Base-by-base conservation (phyloP, 2,113 vertebrate genomes). In the Bubalus kerabau region DNA sequence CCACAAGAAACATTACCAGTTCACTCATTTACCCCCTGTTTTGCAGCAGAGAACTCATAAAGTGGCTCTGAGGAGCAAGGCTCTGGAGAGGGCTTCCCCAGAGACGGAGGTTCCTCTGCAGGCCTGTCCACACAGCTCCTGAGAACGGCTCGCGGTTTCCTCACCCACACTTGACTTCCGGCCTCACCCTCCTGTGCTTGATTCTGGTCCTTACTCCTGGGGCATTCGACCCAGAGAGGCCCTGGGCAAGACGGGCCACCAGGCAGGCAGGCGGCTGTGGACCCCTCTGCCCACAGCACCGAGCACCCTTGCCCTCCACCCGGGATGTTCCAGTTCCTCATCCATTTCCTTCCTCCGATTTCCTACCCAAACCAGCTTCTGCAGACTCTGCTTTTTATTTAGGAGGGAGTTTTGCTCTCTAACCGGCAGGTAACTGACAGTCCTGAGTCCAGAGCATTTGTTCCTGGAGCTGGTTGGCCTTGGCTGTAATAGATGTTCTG, bases 271-370 rank as follows among this genome's bases (percentile, higher is more conserved):
- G 8, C 0, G 0, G 8, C 46, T 8, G 1, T 21, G 28, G 19
- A 12, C 6, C 28, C 43, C 8, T 81, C 46, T 32, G 8, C 15
- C 46, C 46, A 30, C 7, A 7, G 36, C 26, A 24, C 30, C 7
- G 6, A 15, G 17, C 7, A 7, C 0, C 28, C 3, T 26, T 7
- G 43, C 9, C 40, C 48, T 0, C 32, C 14, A 8, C 43, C 52
- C 13, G 0, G 30, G 40, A 48, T 5, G 0, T 23, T 7, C 30
- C 0, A 2, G 28, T 30, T 17, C 52, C 23, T 48, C 2, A 0
- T 15, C 32, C 3, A 12, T 3, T 6, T 5, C 50, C 67, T 4
- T 36, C 24, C 43, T 4, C 6, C 1, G 14, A 26, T 21, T 54
- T 43, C n/a, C 57, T 12, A 21, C 1, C 10, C 40, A 17, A 5